Evolutionary conservation across 2,113 vertebrate genomes (phyloP).

Genomic region (Mus pahari): DNA sequence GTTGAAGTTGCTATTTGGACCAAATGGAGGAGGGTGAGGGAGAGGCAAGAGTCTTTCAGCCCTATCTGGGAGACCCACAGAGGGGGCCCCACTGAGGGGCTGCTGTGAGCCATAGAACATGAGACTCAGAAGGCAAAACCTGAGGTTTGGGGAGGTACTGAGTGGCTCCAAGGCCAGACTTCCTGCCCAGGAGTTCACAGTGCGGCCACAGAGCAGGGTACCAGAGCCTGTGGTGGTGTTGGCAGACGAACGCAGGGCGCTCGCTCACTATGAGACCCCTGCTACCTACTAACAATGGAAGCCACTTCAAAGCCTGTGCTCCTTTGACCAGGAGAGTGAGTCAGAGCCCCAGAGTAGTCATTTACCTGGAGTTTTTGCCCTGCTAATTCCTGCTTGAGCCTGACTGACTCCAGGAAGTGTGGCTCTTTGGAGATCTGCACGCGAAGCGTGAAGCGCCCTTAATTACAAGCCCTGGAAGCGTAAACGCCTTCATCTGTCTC

Average conservation of each 20-base stretch:
- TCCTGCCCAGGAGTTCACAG: background rate
- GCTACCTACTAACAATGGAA: background rate
- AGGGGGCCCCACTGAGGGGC: background rate
- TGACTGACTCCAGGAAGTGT: background rate
- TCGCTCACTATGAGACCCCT: background rate
- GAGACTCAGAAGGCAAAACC: background rate
- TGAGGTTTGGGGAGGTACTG: background rate
- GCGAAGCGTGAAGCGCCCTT: background rate
- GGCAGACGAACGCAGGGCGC: no score
- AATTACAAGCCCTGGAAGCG: background rate
- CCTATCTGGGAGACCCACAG: no score
- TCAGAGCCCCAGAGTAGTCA: background rate
- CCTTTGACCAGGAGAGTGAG: background rate
- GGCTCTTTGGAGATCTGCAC: background rate
- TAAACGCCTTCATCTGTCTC: background rate
- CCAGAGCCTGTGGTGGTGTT: no score
- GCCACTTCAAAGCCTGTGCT: conserved; percentile 32
- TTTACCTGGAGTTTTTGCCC: conserved; percentile 4
- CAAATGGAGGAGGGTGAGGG: no score
- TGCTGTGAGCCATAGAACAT: background rate
- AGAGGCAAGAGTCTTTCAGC: background rate
- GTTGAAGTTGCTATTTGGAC: background rate
- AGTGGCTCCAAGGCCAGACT: background rate
- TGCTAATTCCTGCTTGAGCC: background rate
- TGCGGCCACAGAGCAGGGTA: background rate